These are phyloP conservation scores for Camponotus fellah DNA, from an alignment of 2,888 invertebrate species.

Conservation along the genomic window DNA sequence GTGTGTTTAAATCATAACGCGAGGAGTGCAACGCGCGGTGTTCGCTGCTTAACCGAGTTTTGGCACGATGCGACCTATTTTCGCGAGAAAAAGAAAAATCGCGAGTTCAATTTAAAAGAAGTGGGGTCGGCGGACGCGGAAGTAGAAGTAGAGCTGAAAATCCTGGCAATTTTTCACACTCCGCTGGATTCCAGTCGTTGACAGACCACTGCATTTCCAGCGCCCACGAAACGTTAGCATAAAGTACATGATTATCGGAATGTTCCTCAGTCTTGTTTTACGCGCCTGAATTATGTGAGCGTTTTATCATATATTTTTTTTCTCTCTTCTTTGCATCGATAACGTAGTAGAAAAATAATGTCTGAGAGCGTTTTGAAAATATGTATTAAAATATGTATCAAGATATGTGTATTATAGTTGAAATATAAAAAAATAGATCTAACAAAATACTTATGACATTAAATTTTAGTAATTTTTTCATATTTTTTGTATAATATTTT, in stretches of 20 bases:
- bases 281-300: background rate
- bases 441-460: background rate
- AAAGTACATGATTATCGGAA: constrained; percentile 22
- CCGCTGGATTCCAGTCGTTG: constrained; percentile 20
- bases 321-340: background rate
- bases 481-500: too few relatives aligned
- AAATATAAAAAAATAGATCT: constrained; percentile 3
- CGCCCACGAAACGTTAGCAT: background rate
- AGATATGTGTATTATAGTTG: background rate
- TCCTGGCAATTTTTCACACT: constrained; percentile 37
- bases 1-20: constrained; percentile 43
- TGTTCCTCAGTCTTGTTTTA: constrained; percentile 9
- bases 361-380: background rate
- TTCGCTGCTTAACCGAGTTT: constrained; percentile 32
- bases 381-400: background rate
- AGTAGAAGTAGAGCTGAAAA: constrained; percentile 47
- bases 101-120: constrained; percentile 28
- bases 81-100: constrained; percentile 40
- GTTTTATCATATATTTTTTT: background rate
- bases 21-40: constrained; percentile 6
- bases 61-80: constrained; percentile 36
- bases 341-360: background rate
- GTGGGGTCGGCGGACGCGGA: constrained; percentile 22
- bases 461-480: background rate
- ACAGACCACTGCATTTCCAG: constrained; percentile 42